phyloP scores from a whole-genome alignment of 2,113 vertebrate species.

The Bos taurus region DNA sequence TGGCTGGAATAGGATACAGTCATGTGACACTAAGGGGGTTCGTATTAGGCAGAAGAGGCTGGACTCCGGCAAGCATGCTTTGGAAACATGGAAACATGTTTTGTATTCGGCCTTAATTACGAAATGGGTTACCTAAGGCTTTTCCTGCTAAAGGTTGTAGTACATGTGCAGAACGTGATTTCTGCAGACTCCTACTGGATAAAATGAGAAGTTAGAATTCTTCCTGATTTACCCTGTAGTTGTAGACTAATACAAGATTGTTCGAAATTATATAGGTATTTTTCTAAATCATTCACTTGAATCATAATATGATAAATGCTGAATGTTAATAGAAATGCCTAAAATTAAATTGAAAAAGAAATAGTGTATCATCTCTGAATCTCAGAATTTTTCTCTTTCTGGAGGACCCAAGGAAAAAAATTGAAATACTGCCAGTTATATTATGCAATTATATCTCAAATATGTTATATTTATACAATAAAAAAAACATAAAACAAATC shows the following conservation, averaged over 20 bases:
- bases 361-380: background rate
- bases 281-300: background rate
- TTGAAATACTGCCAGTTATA: background rate
- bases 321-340: background rate
- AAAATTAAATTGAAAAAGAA: background rate
- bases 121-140: background rate
- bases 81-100: background rate
- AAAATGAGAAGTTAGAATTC: background rate
- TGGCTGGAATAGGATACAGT: background rate
- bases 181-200: conserved; percentile 2
- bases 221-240: background rate
- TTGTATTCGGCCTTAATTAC: background rate
- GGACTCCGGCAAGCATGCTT: background rate
- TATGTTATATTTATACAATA: background rate
- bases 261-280: conserved; percentile 8
- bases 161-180: background rate
- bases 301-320: background rate
- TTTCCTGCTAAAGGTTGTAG: background rate
- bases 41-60: background rate
- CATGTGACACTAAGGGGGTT: background rate
- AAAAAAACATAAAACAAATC: background rate
- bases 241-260: background rate
- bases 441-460: background rate
- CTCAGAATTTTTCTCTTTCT: background rate
- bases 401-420: background rate